Evolutionary conservation across 2,113 vertebrate species (phyloP).

Genomic region (Chionis minor): DNA sequence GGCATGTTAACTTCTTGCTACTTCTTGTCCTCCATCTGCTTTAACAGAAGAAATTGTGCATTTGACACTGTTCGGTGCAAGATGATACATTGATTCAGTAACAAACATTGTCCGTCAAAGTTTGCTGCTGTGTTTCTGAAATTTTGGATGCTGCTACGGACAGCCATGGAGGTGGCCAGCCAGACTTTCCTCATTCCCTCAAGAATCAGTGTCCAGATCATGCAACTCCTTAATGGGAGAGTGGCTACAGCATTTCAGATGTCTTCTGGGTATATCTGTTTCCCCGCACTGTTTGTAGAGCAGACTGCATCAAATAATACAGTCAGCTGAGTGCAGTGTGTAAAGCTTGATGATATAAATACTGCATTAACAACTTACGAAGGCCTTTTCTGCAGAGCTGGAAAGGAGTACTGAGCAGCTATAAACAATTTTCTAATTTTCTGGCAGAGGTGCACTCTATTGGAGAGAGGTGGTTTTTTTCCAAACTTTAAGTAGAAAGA

Average conservation of each 20-base stretch:
- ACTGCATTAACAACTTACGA: background rate
- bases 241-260: background rate
- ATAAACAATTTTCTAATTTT: background rate
- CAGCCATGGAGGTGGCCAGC: background rate
- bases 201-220: background rate
- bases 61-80: background rate
- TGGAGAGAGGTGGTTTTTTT: background rate
- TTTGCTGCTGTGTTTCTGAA: background rate
- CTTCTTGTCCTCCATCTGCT: background rate
- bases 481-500: background rate
- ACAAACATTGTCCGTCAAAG: background rate
- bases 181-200: background rate
- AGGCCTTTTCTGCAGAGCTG: background rate
- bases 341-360: background rate
- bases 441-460: background rate
- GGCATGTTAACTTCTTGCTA: background rate
- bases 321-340: background rate
- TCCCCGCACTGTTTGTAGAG: background rate
- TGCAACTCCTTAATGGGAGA: background rate
- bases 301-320: background rate
- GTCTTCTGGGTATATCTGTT: background rate
- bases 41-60: background rate
- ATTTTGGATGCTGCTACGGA: background rate
- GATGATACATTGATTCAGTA: background rate
- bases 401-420: background rate